Evolutionary conservation across 1,140 invertebrate genomes (phyloP).

Genomic region (Pseudobourletiella spinata): DNA sequence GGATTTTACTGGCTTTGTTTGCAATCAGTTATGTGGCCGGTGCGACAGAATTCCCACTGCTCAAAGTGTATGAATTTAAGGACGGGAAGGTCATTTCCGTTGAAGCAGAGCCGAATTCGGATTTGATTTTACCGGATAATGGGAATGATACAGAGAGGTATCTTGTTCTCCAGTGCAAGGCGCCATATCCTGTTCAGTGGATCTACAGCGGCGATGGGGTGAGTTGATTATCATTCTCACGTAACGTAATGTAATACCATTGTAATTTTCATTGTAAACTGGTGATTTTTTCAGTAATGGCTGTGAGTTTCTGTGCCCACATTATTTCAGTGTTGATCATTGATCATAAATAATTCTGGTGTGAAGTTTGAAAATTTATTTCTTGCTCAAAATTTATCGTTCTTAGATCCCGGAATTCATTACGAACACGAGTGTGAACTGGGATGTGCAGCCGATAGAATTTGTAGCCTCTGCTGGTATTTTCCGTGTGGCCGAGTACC

Average conservation of each 20-base stretch:
- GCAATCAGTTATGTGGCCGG: too few relatives aligned
- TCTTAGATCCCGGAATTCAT: background rate
- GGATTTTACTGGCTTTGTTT: too few relatives aligned
- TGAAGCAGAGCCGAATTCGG: background rate
- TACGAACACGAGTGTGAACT: background rate
- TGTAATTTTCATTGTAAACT: too few relatives aligned
- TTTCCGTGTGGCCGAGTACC: background rate
- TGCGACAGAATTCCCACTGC: background rate
- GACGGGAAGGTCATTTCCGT: background rate
- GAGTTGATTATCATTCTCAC: background rate
- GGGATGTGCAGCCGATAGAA: background rate
- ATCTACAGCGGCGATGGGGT: slow-evolving; percentile 4
- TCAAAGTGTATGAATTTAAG: background rate
- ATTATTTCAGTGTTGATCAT: too few relatives aligned
- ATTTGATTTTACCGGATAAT: background rate
- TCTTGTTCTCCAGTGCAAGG: background rate
- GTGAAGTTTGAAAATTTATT: too few relatives aligned
- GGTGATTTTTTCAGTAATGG: too few relatives aligned
- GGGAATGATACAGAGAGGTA: background rate
- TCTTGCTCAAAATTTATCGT: background rate
- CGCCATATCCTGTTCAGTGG: slow-evolving; percentile 2
- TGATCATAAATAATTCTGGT: too few relatives aligned
- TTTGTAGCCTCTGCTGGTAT: background rate
- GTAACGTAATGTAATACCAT: too few relatives aligned
- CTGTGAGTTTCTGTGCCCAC: too few relatives aligned